Percentiles rank a stretch among this genome's conserved stretches.
Evolutionary conservation across 2,888 invertebrate species (phyloP).

Genomic region (Neuroscelio doddi): DNA sequence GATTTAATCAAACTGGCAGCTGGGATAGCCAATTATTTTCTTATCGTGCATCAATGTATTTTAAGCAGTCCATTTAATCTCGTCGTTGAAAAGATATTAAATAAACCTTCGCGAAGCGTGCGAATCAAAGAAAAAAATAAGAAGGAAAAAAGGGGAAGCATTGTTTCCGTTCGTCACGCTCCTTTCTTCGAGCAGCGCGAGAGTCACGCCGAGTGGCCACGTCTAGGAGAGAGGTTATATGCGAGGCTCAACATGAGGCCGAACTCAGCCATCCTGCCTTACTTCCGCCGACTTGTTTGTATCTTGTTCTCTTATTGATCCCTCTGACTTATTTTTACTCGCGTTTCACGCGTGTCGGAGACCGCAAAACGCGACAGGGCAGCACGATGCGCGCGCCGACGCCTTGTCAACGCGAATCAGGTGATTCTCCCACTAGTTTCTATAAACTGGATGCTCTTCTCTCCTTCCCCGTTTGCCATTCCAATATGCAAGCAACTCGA

Average conservation of each 20-base stretch:
- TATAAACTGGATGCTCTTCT: background rate
- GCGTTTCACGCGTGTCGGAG: constrained; percentile 45
- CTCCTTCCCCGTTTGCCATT: constrained; percentile 2
- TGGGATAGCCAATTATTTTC: background rate
- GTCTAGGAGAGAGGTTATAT: constrained; percentile 40
- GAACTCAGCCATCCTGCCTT: constrained; percentile 59
- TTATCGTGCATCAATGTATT: constrained; percentile 6
- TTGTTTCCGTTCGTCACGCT: constrained; percentile 49
- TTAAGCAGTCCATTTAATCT: background rate
- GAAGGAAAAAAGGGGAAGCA: constrained; percentile 23
- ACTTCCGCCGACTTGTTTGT: constrained; percentile 63
- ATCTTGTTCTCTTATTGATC: constrained; percentile 66
- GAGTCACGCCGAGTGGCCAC: constrained; percentile 61
- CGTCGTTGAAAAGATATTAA: constrained; percentile 12
- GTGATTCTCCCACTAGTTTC: constrained; percentile 42
- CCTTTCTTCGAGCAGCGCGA: constrained; percentile 48
- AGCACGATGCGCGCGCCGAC: constrained; percentile 49
- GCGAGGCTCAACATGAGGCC: constrained; percentile 7
- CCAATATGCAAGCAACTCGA: constrained; percentile 5
- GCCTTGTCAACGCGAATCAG: constrained; percentile 46
- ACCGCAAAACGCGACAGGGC: constrained; percentile 54
- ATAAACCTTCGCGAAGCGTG: constrained; percentile 17
- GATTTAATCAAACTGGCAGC: too few relatives aligned
- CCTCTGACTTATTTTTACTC: constrained; percentile 41
- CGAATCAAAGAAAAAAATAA: constrained; percentile 49